A percentile compares a stretch with the other conserved stretches of the same genome.
Conservation (phyloP, 2,888 invertebrate genomes). For the Sminthurides aquaticus region DNA sequence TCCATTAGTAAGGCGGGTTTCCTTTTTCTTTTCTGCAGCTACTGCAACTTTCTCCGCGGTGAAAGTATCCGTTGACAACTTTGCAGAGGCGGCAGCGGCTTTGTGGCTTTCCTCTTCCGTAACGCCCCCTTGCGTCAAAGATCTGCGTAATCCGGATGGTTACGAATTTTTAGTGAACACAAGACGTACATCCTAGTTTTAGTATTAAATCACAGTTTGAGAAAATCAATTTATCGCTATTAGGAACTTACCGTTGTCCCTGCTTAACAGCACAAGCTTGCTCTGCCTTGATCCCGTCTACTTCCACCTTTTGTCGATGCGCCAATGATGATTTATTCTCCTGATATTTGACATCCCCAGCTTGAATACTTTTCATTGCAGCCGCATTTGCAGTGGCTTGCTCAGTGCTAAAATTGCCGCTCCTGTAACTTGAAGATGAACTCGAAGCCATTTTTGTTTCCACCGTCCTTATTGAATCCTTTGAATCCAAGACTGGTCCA, state of each 20-base stretch:
- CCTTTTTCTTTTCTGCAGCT: slow-evolving; percentile 38
- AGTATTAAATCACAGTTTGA: not conserved
- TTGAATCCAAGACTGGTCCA: not conserved
- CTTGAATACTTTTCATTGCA: slow-evolving; percentile 65
- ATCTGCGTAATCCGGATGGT: slow-evolving; percentile 54
- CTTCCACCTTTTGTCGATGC: slow-evolving; percentile 67
- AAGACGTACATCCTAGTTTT: no score
- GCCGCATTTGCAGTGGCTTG: slow-evolving; percentile 65
- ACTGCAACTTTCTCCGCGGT: slow-evolving; percentile 63
- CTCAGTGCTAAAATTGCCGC: slow-evolving; percentile 74
- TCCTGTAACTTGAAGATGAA: slow-evolving; percentile 64
- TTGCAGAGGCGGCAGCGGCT: slow-evolving; percentile 73
- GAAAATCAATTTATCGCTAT: not conserved
- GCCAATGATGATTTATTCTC: slow-evolving; percentile 59
- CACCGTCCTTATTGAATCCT: slow-evolving; percentile 50
- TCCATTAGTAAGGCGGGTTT: slow-evolving; percentile 34
- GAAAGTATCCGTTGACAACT: slow-evolving; percentile 76
- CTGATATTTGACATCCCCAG: slow-evolving; percentile 74
- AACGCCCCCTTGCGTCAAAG: slow-evolving; percentile 72
- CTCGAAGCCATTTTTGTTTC: slow-evolving; percentile 74
- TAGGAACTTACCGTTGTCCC: slow-evolving; percentile 52
- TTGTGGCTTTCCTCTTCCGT: slow-evolving; percentile 79
- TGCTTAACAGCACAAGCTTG: slow-evolving; percentile 74
- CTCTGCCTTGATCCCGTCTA: slow-evolving; percentile 77
- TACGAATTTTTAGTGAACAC: no score